Conservation (phyloP, 1,140 invertebrate species). For the Drosophila parabipectinata region DNA sequence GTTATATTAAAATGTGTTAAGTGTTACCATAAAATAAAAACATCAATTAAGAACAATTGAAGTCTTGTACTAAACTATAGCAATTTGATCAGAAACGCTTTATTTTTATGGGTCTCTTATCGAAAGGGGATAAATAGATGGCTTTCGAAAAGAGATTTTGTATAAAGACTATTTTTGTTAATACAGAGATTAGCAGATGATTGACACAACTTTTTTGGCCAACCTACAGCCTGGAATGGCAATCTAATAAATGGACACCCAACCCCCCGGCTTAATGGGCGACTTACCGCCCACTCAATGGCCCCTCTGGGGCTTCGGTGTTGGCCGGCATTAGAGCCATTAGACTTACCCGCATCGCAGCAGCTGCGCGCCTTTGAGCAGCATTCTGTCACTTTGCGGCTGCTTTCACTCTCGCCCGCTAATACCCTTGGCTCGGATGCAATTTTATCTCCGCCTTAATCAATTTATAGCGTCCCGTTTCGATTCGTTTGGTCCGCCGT, state of each 20-base stretch:
- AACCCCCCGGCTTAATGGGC: neutral
- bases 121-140: conserved; percentile 16
- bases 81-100: conserved; percentile 4
- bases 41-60: neutral
- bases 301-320: neutral
- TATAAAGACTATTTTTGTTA: neutral
- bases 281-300: conserved; percentile 7
- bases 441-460: conserved; percentile 56
- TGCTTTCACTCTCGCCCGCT: conserved; percentile 36
- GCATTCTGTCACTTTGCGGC: conserved; percentile 53
- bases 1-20: no score
- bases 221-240: neutral
- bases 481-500: conserved; percentile 7
- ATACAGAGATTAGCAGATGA: conserved; percentile 5
- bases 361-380: conserved; percentile 68
- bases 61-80: neutral
- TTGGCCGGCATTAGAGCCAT: neutral
- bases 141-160: neutral
- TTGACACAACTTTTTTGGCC: neutral
- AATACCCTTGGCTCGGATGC: conserved; percentile 35
- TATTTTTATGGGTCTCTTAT: conserved; percentile 4
- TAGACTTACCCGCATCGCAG: conserved; percentile 65
- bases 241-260: neutral
- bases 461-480: conserved; percentile 62
- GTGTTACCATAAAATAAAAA: no score